Evolutionary conservation across 2,888 invertebrate genomes (phyloP).

Genomic region (Cyaniris semiargus): DNA sequence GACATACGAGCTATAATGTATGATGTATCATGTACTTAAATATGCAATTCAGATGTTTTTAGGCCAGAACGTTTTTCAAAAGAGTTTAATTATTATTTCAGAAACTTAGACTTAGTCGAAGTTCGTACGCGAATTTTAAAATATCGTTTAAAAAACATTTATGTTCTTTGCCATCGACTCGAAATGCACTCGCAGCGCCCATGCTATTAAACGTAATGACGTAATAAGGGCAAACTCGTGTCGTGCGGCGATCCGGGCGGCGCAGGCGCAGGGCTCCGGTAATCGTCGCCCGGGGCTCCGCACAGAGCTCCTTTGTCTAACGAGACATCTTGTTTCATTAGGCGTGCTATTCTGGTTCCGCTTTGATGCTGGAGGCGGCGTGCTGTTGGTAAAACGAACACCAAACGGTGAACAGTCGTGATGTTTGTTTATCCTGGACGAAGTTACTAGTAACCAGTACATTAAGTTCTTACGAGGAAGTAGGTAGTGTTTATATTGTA

Average conservation of each 20-base stretch:
- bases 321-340: not conserved
- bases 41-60: too few relatives aligned
- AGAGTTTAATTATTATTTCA: not conserved
- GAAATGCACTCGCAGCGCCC: not conserved
- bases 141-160: too few relatives aligned
- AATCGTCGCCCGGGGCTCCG: conserved; percentile 8
- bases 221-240: not conserved
- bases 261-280: not conserved
- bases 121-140: too few relatives aligned
- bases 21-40: too few relatives aligned
- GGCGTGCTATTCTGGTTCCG: not conserved
- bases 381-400: not conserved
- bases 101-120: not conserved
- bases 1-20: too few relatives aligned
- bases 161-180: not conserved
- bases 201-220: not conserved
- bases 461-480: not conserved
- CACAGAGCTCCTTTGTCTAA: not conserved
- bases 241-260: not conserved
- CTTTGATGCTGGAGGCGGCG: not conserved
- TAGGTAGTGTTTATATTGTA: not conserved
- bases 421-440: not conserved
- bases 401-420: not conserved
- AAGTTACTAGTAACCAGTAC: not conserved
- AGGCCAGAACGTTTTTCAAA: not conserved